Evolutionary conservation across 2,797 vertebrate species (phyloP).

Genomic region (Hafferia zeledoni): DNA sequence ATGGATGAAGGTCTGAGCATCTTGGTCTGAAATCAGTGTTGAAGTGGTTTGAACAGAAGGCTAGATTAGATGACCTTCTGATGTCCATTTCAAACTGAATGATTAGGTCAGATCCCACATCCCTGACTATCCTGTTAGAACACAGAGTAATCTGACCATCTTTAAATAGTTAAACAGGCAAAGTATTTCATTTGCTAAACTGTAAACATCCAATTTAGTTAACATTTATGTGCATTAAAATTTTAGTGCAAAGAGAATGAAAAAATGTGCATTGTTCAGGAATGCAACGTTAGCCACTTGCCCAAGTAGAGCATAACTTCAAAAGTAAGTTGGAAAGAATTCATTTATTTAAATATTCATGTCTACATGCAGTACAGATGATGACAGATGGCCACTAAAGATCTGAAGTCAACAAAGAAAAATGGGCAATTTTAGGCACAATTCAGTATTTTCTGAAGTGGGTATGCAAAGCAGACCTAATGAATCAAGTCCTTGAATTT

Average conservation of each 20-base stretch:
- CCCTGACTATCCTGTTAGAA: not conserved
- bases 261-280: not conserved
- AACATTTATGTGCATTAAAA: not conserved
- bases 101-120: not conserved
- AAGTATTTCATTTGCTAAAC: not conserved
- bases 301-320: not conserved
- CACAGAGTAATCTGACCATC: not conserved
- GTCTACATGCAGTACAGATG: not conserved
- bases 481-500: not conserved
- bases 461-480: not conserved
- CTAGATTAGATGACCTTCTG: not conserved
- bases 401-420: not conserved
- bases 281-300: not conserved
- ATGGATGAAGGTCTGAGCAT: not conserved
- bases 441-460: not conserved
- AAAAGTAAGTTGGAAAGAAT: not conserved
- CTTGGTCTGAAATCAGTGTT: not conserved
- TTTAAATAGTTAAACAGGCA: not conserved
- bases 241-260: not conserved
- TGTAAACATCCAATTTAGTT: not conserved
- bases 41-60: not conserved
- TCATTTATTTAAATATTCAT: not conserved
- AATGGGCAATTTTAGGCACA: not conserved
- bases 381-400: not conserved
- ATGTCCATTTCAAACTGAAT: not conserved